Evolutionary conservation across 2,888 invertebrate species (phyloP), one percentile per base, ranked within the genome.

Genomic region (Tachina lurida): DNA sequence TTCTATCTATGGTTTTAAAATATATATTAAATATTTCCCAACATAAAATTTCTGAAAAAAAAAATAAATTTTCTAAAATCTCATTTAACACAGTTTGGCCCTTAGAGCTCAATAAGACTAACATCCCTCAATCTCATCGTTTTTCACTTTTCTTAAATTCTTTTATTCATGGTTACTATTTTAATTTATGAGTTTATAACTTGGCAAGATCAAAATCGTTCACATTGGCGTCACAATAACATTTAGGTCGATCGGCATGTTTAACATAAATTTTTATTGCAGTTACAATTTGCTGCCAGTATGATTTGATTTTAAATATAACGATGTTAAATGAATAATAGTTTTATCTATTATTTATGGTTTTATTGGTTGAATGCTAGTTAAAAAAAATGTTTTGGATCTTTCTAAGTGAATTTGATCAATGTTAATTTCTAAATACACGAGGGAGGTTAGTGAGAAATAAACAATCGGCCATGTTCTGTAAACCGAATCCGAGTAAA

Each of bases 181-280:
- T 22, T 71, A 71, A 67, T 76, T 84, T 84, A 84, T 81, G 52
- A 56, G 5, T 84, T 77, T 81, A 84, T 74, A 77, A 74, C 73
- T 49, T 47, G n/a, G 5, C 43, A 56, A 73, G 63, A 77, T 76
- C 45, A 81, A 84, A 67, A 41, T 68, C 13, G 22, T 3, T 65
- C 5, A n/a, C 31, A 60, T 71, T 84, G 84, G 77, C 81, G 81
- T 84, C 81, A 73, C 17, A 54, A 15, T 19, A 60, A 47, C 12
- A 76, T 62, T 73, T 22, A 62, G 41, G 19, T 12, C 52, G 19
- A 17, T 63, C 54, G 31, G 60, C 15, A 9, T 65, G 22, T 47
- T 39, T 58, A 62, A 70, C 39, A 58, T 58, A 17, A 47, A 31
- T 56, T 39, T 52, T 67, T 67, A 56, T 77, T 56, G 9, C n/a